Base-by-base conservation (phyloP, 2,888 invertebrate species). In the Heteromyza rotundicornis region DNA sequence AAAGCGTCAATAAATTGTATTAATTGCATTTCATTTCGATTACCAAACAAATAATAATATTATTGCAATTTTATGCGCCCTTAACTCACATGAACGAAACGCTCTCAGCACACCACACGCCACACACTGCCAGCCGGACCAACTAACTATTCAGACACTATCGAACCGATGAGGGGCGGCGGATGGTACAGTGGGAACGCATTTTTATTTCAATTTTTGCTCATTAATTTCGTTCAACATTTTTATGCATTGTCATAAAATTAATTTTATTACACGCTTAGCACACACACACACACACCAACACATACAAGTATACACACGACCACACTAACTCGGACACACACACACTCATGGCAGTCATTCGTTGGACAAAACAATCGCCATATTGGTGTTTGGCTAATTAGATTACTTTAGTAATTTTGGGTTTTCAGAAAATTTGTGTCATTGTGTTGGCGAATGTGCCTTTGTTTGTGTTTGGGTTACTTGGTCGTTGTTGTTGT, bases 221-320 rank as follows among this genome's bases (percentile, higher is more conserved):
- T 70, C 74, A 75, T 75, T 76, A 73, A 74, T 76, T 71, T 74
- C 67, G 69, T 71, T 70, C 73, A 75, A 70, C 72, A 73, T 73
- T 72, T 75, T 75, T 75, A 75, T 74, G 75, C 76, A 74, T 63
- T 70, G 75, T 75, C 76, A 75, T 75, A 73, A 75, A 75, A 75
- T 65, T 71, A 68, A 73, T 75, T 75, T 75, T 73, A 76, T 69
- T 70, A 57, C 54, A 57, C 23, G 40, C 56, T 52, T 35, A 19
- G n/a, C 49, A 14, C 27, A 40, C 44, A 23, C 47, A 20, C 49
- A 32, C 40, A 23, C 17, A 56, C 36, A 55, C 40, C 10, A 19
- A 12, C 1, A 19, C 19, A 50, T 17, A 50, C 22, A 35, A 22
- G 7, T 1, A 40, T 40, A 40, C n/a, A 3, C n/a, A 40, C 16